These are phyloP conservation scores for Troides oblongomaculatus DNA, from an alignment of 2,888 invertebrate genomes.

Conservation along the genomic window DNA sequence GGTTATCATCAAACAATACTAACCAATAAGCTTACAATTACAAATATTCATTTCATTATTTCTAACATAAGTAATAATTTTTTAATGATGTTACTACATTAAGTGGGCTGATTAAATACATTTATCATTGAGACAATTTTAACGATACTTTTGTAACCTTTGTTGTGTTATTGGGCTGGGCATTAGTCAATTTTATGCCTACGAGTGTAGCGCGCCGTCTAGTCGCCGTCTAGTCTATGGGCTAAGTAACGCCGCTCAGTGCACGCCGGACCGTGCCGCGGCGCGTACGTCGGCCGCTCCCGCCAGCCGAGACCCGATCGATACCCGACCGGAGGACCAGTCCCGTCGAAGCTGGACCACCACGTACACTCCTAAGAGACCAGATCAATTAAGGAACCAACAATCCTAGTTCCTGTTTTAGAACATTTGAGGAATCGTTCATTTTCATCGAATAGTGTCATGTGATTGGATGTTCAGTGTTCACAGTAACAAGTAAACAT, in stretches of 20 bases:
- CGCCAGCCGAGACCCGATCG: constrained; percentile 36
- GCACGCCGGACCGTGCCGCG: constrained; percentile 60
- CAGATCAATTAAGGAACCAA: constrained; percentile 34
- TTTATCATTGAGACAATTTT: too few relatives aligned
- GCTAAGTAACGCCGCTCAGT: constrained; percentile 51
- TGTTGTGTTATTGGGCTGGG: too few relatives aligned
- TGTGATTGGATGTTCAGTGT: not conserved
- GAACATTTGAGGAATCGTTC: not conserved
- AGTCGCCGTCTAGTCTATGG: constrained; percentile 39
- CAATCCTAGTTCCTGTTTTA: too few relatives aligned
- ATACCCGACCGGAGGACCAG: constrained; percentile 25
- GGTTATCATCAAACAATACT: too few relatives aligned
- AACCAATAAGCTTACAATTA: too few relatives aligned
- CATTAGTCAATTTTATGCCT: constrained; percentile 8
- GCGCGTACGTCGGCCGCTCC: constrained; percentile 45
- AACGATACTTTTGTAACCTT: too few relatives aligned
- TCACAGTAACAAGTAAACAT: not conserved
- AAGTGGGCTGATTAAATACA: too few relatives aligned
- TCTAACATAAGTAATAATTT: too few relatives aligned
- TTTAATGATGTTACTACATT: too few relatives aligned
- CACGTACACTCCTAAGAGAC: constrained; percentile 30
- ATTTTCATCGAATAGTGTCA: not conserved
- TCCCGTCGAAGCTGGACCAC: constrained; percentile 6
- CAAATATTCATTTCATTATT: too few relatives aligned
- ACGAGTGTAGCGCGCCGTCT: constrained; percentile 1